Base-by-base conservation (phyloP, 2,797 vertebrate species). In the Oryzias sinensis region DNA sequence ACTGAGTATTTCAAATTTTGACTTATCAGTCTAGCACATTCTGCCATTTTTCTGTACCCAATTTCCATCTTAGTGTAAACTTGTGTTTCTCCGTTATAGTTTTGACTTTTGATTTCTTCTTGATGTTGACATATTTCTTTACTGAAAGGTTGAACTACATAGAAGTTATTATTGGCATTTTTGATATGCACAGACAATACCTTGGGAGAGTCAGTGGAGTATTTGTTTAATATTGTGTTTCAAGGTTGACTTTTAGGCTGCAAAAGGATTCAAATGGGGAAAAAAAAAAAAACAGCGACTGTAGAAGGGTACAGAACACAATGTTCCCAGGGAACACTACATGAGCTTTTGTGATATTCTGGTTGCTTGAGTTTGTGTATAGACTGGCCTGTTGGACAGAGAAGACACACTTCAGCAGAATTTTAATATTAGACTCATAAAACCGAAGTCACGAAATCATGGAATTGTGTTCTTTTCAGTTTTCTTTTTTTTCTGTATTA, bases 341-440 rank as follows among this genome's bases (percentile, higher is more conserved):
- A 64, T 62, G 64, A 29, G 73, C 48, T 46, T 6, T 68, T 68
- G 79, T 80, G 55, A 74, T 74, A 73, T 62, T 69, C 44, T 54
- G 25, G 53, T 68, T 66, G 56, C 76, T 68, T 68, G 41, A 67
- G 64, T 41, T 59, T 68, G 56, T 67, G 64, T 61, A 59, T 47
- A 70, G 56, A 80, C 69, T 69, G 64, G 62, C 47, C 47, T 63
- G 40, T 73, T 62, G 59, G 53, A 69, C 43, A 25, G 52, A 75
- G 46, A 63, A 55, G 49, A 56, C 49, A 33, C 20, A 3, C 42
- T 37, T 49, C 54, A 49, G 33, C 9, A 37, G 58, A 73, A 59
- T 69, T 45, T 45, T 53, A 53, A 72, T 55, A 44, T 43, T 24
- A 54, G 40, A 16, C 20, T 53, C 58, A 57, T 53, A 43, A 11